phyloP scores from a whole-genome alignment of 1,140 invertebrate genomes.

The Whitmania pigra region DNA sequence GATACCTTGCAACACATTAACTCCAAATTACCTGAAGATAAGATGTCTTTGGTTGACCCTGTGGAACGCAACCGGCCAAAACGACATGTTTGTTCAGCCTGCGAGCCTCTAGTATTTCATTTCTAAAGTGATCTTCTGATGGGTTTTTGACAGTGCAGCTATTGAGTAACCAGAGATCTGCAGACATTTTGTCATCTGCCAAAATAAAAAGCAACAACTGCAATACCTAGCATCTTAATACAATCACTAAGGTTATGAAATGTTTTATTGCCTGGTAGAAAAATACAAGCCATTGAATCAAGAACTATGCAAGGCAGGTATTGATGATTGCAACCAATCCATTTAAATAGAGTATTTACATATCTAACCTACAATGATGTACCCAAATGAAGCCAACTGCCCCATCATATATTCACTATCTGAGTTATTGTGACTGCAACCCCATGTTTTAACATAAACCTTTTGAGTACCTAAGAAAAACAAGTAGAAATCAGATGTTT shows the following conservation, averaged over 20 bases:
- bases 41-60: constrained; percentile 46
- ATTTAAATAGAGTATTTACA: background rate
- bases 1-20: background rate
- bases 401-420: constrained; percentile 94
- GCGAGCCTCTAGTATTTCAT: constrained; percentile 70
- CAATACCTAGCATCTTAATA: background rate
- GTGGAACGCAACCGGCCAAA: constrained; percentile 89
- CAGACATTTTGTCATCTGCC: constrained; percentile 59
- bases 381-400: constrained; percentile 71
- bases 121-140: constrained; percentile 85
- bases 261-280: background rate
- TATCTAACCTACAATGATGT: constrained; percentile 54
- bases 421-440: constrained; percentile 88
- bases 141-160: constrained; percentile 96
- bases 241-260: background rate
- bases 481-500: constrained; percentile 1
- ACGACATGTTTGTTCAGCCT: constrained; percentile 70
- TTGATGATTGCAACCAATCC: background rate
- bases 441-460: constrained; percentile 91
- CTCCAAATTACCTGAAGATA: constrained; percentile 36
- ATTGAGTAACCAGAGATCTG: constrained; percentile 88
- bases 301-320: too few species aligned
- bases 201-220: constrained; percentile 19
- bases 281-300: too few species aligned
- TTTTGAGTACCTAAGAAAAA: constrained; percentile 60